These are phyloP conservation scores for Sitobion miscanthi DNA, from an alignment of 1,140 invertebrate species.

Conservation along the genomic window DNA sequence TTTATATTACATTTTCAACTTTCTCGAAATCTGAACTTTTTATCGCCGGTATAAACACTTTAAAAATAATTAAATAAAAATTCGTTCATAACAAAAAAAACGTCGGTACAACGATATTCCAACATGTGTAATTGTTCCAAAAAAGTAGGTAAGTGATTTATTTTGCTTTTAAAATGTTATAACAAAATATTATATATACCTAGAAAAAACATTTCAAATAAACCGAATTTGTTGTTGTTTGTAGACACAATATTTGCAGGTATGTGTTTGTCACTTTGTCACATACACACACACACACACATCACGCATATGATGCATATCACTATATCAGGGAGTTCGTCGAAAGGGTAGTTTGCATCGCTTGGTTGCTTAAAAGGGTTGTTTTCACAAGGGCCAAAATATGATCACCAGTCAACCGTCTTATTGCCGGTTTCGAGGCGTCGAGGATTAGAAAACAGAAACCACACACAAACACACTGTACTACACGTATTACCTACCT, in stretches of 20 bases:
- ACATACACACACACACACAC: too few relatives aligned
- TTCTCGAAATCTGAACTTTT: not conserved
- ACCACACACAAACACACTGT: not conserved
- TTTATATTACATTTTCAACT: not conserved
- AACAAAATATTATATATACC: not conserved
- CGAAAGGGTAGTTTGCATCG: not conserved
- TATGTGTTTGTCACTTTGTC: not conserved
- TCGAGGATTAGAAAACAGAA: constrained; percentile 32
- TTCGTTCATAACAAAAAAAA: not conserved
- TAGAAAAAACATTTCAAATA: not conserved
- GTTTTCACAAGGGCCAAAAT: constrained; percentile 25
- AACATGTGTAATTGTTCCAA: not conserved
- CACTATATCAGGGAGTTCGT: too few relatives aligned
- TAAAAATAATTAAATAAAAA: not conserved
- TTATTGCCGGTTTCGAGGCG: not conserved
- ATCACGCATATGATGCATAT: not conserved
- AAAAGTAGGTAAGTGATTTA: not conserved
- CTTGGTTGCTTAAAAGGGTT: constrained; percentile 35
- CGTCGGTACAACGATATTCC: not conserved
- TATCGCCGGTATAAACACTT: not conserved
- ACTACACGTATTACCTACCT: not conserved
- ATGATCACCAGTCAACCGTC: not conserved
- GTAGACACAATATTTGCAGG: not conserved
- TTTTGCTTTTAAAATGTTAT: not conserved
- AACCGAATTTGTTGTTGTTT: not conserved